Evolutionary conservation across 2,888 invertebrate species (phyloP), one percentile per base, ranked within the genome.

Genomic region (Anthrax anthrax): DNA sequence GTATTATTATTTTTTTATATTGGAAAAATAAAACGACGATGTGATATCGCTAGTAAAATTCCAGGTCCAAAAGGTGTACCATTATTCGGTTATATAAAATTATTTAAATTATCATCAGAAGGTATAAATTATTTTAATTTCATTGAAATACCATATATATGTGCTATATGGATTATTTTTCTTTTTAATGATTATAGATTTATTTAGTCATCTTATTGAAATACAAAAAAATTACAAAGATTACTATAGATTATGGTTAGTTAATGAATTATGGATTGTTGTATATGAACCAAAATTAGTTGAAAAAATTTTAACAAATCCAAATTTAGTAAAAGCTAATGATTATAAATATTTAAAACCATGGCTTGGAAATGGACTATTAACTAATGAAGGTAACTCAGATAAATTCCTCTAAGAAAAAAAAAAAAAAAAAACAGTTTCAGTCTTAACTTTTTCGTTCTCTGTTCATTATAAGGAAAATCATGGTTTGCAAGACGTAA

Each of bases 401-500:
- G 9, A 27, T n/a, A n/a, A n/a, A n/a, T n/a, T n/a, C n/a, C n/a
- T n/a, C n/a, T n/a, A n/a, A n/a, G n/a, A n/a, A n/a, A n/a, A n/a
- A n/a, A n/a, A n/a, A n/a, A n/a, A n/a, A n/a, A n/a, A n/a, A n/a
- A n/a, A 12, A n/a, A 8, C 9, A 2, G 8, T 19, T 18, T 29
- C 13, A 40, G 6, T 40, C 5, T 13, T 18, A 9, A 17, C 10
- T 16, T 41, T 14, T n/a, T 16, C 29, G 17, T 29, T 40, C 16
- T 29, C 18, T 8, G 1, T 27, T 27, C 9, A 27, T 2, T 27
- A 8, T 29, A 16, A 50, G 50, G 50, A 12, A 50, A 50, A 43
- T 27, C 72, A 65, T 84, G 84, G 84, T 72, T 70, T 54, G 63
- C 62, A 1, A 72, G 77, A 41, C 69, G 84, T 34, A 80, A 78